These are phyloP conservation scores for Geodia barretti DNA, from an alignment of 37 sponge, comb jelly and placozoan species.

Conservation along the genomic window DNA sequence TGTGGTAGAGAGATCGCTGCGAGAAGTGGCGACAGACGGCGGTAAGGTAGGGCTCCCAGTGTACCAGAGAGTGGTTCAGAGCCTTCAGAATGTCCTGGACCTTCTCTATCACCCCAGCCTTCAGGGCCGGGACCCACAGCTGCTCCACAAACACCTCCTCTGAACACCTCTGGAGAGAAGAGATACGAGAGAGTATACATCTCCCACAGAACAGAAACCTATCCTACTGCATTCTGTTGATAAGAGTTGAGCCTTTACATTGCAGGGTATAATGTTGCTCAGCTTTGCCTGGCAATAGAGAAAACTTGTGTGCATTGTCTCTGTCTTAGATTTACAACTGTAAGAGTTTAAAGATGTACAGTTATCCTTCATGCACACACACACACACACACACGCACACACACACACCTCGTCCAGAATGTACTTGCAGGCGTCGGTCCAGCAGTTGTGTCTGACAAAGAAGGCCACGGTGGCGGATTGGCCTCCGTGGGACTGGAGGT, in stretches of 20 bases:
- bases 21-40: slow-evolving; percentile 71
- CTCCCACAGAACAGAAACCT: background rate
- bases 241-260: too few relatives aligned
- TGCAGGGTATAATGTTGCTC: too few relatives aligned
- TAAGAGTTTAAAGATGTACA: background rate
- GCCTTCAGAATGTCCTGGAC: slow-evolving; percentile 53
- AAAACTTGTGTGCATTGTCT: too few relatives aligned
- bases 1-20: slow-evolving; percentile 41
- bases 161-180: slow-evolving; percentile 61
- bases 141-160: slow-evolving; percentile 82
- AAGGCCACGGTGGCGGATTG: slow-evolving; percentile 70
- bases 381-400: too few relatives aligned
- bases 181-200: background rate
- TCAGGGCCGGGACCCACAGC: slow-evolving; percentile 75
- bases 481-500: slow-evolving; percentile 81
- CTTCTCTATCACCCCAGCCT: slow-evolving; percentile 50
- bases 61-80: slow-evolving; percentile 49
- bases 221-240: too few relatives aligned
- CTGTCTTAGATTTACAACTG: background rate
- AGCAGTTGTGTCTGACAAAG: slow-evolving; percentile 64
- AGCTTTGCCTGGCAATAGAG: too few relatives aligned
- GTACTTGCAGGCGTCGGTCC: slow-evolving; percentile 72
- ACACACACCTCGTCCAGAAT: slow-evolving; percentile 70
- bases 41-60: slow-evolving; percentile 80
- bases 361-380: background rate